Evolutionary conservation across 2,888 invertebrate species (phyloP).

Genomic region (Ornithoptera priamus): DNA sequence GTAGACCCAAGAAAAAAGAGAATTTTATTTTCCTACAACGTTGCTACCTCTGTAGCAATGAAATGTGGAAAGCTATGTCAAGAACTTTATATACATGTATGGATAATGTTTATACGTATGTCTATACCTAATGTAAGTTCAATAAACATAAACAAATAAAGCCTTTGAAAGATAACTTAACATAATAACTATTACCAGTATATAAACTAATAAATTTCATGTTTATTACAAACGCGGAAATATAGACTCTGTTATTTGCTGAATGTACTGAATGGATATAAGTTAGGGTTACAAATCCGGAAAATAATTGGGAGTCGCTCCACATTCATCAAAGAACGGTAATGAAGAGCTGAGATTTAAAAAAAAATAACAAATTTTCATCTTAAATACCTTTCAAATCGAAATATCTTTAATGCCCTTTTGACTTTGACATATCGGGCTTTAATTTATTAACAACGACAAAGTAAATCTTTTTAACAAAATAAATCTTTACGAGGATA

Average conservation of each 20-base stretch:
- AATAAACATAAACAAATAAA: too few species aligned
- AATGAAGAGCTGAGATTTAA: background rate
- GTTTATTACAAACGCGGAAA: too few species aligned
- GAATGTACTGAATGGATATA: background rate
- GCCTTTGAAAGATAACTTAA: too few species aligned
- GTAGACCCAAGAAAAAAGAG: background rate
- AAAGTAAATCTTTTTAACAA: background rate
- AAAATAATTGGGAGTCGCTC: background rate
- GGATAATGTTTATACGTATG: too few species aligned
- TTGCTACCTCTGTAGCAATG: background rate
- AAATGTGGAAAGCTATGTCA: background rate
- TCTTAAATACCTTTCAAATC: background rate
- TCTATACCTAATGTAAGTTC: too few species aligned
- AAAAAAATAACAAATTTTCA: background rate
- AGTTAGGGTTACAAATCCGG: background rate
- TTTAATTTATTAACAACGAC: background rate
- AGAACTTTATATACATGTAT: background rate
- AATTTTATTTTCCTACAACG: background rate
- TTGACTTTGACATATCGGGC: background rate
- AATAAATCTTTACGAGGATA: background rate
- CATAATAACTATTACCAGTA: too few species aligned
- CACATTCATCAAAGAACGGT: background rate
- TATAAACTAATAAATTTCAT: too few species aligned
- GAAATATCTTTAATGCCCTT: background rate
- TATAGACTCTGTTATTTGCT: too few species aligned